Evolutionary conservation across 2,113 vertebrate species (phyloP).

Genomic region (Sinocyclocheilus grahami): DNA sequence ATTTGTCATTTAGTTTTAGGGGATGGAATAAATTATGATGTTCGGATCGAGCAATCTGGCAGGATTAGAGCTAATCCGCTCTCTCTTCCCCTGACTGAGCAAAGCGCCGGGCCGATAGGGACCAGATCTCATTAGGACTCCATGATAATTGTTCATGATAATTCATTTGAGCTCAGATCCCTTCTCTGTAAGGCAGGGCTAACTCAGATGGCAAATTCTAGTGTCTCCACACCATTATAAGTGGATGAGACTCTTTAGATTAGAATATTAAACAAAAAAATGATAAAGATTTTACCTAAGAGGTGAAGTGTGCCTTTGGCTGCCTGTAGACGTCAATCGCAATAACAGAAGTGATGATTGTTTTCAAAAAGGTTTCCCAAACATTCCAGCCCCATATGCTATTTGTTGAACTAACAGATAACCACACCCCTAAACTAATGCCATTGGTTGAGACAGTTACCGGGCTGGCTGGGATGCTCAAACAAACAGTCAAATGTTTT

Average conservation of each 20-base stretch:
- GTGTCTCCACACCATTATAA: neutral
- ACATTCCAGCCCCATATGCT: neutral
- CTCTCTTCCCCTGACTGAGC: conserved; percentile 42
- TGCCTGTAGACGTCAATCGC: neutral
- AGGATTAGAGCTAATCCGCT: conserved; percentile 63
- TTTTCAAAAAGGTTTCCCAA: neutral
- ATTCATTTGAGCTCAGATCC: conserved; percentile 47
- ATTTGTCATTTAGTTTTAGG: conserved; percentile 85
- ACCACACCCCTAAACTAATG: too few relatives aligned
- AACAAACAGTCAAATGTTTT: neutral
- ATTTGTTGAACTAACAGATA: too few relatives aligned
- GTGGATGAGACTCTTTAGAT: neutral
- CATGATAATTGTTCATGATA: conserved; percentile 55
- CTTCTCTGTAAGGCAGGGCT: neutral
- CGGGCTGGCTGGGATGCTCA: neutral
- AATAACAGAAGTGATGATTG: neutral
- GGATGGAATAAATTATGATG: conserved; percentile 85
- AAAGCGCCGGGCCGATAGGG: conserved; percentile 40
- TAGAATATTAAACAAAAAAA: neutral
- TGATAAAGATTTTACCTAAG: neutral
- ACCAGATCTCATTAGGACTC: conserved; percentile 52
- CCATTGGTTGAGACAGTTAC: too few relatives aligned
- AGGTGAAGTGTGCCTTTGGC: neutral
- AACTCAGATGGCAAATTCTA: conserved; percentile 17
- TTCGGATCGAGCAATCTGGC: conserved; percentile 77